Evolutionary conservation across 2,888 invertebrate species (phyloP).

Genomic region (Pteria penguin): DNA sequence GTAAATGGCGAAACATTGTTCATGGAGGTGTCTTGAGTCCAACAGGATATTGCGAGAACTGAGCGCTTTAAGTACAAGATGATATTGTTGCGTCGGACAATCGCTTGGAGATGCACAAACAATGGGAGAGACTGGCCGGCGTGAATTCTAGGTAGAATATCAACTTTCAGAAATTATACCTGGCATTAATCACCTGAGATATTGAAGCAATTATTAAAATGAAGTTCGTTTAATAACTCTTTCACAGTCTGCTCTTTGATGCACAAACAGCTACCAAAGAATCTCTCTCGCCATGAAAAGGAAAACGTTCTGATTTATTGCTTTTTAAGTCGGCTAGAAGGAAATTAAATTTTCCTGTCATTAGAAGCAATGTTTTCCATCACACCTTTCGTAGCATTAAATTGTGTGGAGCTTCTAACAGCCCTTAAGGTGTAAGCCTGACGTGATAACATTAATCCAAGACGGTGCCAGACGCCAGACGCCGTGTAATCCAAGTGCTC

Average conservation of each 20-base stretch:
- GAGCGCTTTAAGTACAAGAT: slow-evolving; percentile 1
- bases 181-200: slow-evolving; percentile 4
- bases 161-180: slow-evolving; percentile 7
- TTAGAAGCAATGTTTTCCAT: not conserved
- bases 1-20: slow-evolving; percentile 12
- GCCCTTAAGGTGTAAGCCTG: too few species aligned
- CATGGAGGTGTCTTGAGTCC: not conserved
- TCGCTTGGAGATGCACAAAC: not conserved
- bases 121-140: not conserved
- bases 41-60: slow-evolving; percentile 7
- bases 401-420: too few species aligned
- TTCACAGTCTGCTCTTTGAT: not conserved
- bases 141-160: not conserved
- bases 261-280: not conserved
- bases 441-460: too few species aligned
- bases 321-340: not conserved
- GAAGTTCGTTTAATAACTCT: not conserved
- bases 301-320: slow-evolving; percentile 4
- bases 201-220: slow-evolving; percentile 12
- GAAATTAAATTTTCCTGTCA: slow-evolving; percentile 10
- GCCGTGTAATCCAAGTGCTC: too few species aligned
- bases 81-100: not conserved
- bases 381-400: not conserved
- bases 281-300: not conserved
- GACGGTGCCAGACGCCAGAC: too few species aligned